Evolutionary conservation across 2,888 invertebrate species (phyloP).

Genomic region (Thereva unica): DNA sequence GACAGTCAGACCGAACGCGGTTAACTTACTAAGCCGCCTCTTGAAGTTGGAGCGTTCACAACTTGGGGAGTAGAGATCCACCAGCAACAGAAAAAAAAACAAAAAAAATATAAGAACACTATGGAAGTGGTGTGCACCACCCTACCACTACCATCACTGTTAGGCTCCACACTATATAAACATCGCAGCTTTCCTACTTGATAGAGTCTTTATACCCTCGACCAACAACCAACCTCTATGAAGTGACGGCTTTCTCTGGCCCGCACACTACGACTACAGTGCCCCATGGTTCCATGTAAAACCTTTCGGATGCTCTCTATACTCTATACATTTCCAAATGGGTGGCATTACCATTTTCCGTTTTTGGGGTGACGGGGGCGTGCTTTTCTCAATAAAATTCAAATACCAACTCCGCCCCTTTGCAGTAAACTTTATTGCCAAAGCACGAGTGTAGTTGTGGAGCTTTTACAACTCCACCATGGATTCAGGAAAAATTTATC

Average conservation of each 20-base stretch:
- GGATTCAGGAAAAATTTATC: conserved; percentile 18
- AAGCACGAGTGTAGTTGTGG: conserved; percentile 7
- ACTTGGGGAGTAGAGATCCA: conserved; percentile 19
- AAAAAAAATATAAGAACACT: too few relatives aligned
- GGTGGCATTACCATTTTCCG: conserved; percentile 17
- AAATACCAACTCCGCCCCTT: conserved; percentile 41
- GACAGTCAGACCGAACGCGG: conserved; percentile 18
- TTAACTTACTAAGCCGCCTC: conserved; percentile 24
- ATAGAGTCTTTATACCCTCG: conserved; percentile 4
- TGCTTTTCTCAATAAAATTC: conserved; percentile 35
- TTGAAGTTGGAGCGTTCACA: conserved; percentile 6
- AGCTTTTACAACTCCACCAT: conserved; percentile 2
- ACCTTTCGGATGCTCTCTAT: not conserved
- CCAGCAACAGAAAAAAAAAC: not conserved
- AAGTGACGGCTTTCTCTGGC: not conserved
- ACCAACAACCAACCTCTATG: conserved; percentile 6
- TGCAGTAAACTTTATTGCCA: conserved; percentile 30
- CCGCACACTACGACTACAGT: too few relatives aligned
- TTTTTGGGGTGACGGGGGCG: conserved; percentile 39
- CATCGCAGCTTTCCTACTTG: not conserved
- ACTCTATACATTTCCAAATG: conserved; percentile 2
- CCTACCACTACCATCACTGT: not conserved
- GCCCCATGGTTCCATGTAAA: too few relatives aligned
- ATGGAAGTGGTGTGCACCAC: too few relatives aligned
- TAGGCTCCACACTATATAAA: not conserved